phyloP scores from a whole-genome alignment of 1,140 invertebrate genomes.

The Drosophila ercepeae region DNA sequence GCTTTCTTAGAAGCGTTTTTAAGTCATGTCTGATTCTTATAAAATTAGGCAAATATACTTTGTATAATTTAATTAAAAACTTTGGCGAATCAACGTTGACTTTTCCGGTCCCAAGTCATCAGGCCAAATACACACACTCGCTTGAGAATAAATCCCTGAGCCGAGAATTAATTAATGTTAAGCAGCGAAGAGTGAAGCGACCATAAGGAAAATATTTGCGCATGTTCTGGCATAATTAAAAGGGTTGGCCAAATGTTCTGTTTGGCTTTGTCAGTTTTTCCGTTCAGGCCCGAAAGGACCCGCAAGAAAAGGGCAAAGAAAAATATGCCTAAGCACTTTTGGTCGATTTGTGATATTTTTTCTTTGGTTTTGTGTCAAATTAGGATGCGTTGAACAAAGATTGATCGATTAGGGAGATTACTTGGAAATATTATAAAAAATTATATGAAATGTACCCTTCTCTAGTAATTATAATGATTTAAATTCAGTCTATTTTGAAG shows the following conservation, averaged over 20 bases:
- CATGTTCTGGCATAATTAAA: conserved; percentile 79
- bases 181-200: conserved; percentile 48
- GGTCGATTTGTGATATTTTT: conserved; percentile 14
- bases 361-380: conserved; percentile 7
- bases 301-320: conserved; percentile 21
- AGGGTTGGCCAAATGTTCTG: conserved; percentile 34
- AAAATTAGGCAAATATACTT: conserved; percentile 58
- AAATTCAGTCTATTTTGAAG: too few relatives aligned
- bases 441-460: too few relatives aligned
- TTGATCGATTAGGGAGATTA: conserved; percentile 1
- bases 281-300: conserved; percentile 5
- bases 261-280: conserved; percentile 3
- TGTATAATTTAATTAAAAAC: conserved; percentile 78
- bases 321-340: conserved; percentile 42
- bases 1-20: not conserved
- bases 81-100: conserved; percentile 55
- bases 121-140: conserved; percentile 51
- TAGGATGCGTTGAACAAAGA: not conserved
- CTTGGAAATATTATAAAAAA: not conserved
- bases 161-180: conserved; percentile 74
- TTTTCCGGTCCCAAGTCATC: conserved; percentile 59
- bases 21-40: conserved; percentile 20
- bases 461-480: too few relatives aligned
- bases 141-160: conserved; percentile 40
- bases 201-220: conserved; percentile 77